Evolutionary conservation across 2,113 vertebrate species (phyloP).

Genomic region (Phrynosoma platyrhinos): DNA sequence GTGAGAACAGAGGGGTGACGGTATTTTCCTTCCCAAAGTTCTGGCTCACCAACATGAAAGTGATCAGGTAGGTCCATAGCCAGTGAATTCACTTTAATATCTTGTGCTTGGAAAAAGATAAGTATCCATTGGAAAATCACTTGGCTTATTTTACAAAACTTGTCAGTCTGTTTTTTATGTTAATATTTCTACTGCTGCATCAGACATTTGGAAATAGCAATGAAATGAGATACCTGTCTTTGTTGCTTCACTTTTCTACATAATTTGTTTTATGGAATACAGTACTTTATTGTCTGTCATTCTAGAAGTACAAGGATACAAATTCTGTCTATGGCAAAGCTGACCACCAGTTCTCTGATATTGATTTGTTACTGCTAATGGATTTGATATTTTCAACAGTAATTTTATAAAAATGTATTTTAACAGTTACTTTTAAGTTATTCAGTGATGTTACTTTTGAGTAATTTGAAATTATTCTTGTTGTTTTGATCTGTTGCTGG

Average conservation of each 20-base stretch:
- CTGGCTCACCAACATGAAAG: conserved; percentile 12
- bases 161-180: not conserved
- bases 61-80: not conserved
- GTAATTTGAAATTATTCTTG: too few relatives aligned
- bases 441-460: too few relatives aligned
- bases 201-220: not conserved
- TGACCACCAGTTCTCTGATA: too few relatives aligned
- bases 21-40: not conserved
- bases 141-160: conserved; percentile 12
- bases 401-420: too few relatives aligned
- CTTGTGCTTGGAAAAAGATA: not conserved
- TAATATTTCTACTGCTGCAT: not conserved
- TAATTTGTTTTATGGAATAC: not conserved
- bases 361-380: too few relatives aligned
- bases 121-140: not conserved
- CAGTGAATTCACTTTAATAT: conserved; percentile 13
- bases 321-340: too few relatives aligned
- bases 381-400: too few relatives aligned
- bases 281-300: not conserved
- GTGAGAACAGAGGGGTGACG: too few relatives aligned
- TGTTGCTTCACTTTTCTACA: not conserved
- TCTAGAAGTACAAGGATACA: not conserved
- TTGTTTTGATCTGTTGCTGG: too few relatives aligned
- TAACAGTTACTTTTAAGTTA: too few relatives aligned
- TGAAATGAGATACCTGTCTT: not conserved